Evolutionary conservation across 2,888 invertebrate species (phyloP), one percentile per base, ranked within the genome.

Genomic region (Microctonus brassicae): DNA sequence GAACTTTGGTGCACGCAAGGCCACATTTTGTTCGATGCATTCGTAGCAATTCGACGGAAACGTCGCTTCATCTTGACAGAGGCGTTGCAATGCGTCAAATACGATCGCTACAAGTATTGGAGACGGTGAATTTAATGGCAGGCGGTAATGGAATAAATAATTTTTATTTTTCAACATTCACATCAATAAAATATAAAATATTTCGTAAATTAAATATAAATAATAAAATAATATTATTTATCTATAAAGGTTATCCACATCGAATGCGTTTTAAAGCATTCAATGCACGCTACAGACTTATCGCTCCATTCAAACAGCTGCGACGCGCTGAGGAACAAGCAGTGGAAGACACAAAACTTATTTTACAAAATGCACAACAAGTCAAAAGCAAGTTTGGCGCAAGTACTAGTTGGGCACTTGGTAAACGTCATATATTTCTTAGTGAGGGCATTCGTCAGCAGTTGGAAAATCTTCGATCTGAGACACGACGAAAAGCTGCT

Each of bases 1-100:
- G 97, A 80, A 97, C 97, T 65, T 89, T 97, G 69, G 96, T 97
- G 68, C 97, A 97, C 89, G 96, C 97, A 66, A 92, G 96, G 66
- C 97, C 97, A 13, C 97, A 97, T 89, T 98, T 98, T 89, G 95
- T 98, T 79, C 92, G 97, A 73, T 98, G 97, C 85, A 92, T 98
- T 80, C 93, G 97, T 83, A 95, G 96, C 84, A 97, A 97, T 88
- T 91, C 93, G 24, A 91, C 91, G 34, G 96, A 97, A 88, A 92
- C 92, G 67, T 91, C 94, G n/a, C 93, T 94, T 84, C 90, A 93
- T 76, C 96, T 97, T 87, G 97, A 97, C 86, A 91, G 96, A 57
- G 91, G 92, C 72, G 92, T 94, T 1, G 95, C 97, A 29, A 94
- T 96, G 81, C 91, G 93, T 63, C 97, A 98, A 90, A 94, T 97